These are phyloP conservation scores for Reinhardtius hippoglossoides DNA, from an alignment of 2,113 vertebrate species.

Conservation along the genomic window DNA sequence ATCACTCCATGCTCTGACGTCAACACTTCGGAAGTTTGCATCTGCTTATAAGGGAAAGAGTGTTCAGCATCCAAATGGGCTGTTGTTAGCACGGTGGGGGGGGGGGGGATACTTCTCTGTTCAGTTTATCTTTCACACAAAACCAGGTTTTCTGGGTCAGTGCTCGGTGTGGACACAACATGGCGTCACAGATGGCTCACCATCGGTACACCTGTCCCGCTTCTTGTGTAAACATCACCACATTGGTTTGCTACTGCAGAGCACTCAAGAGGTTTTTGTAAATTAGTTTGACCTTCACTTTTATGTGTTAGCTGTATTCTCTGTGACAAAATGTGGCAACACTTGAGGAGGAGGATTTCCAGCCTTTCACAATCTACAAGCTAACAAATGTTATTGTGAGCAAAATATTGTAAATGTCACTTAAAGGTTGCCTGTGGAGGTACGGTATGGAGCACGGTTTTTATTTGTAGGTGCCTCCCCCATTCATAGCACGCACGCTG, in stretches of 20 bases:
- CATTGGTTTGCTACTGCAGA: not conserved
- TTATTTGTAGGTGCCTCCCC: no score
- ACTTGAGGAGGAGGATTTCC: no score
- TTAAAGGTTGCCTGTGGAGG: not conserved
- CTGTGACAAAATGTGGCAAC: not conserved
- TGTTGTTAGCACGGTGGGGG: not conserved
- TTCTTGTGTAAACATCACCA: slow-evolving; percentile 34
- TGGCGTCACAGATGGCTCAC: slow-evolving; percentile 49
- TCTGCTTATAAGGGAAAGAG: no score
- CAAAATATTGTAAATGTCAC: no score
- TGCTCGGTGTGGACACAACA: slow-evolving; percentile 56
- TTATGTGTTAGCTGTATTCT: not conserved
- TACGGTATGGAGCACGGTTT: no score
- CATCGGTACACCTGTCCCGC: slow-evolving; percentile 39
- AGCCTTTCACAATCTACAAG: not conserved
- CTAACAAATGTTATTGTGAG: not conserved
- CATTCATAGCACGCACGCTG: no score
- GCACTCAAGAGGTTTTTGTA: not conserved
- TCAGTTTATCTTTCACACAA: not conserved
- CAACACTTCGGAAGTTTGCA: not conserved
- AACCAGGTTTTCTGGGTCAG: slow-evolving; percentile 53
- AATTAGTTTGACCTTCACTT: slow-evolving; percentile 27
- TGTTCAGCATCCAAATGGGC: no score
- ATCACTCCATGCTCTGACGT: not conserved
- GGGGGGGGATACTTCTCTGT: not conserved